Percentiles rank a stretch among this genome's conserved stretches.
phyloP scores from a whole-genome alignment of 2,888 invertebrate genomes.

The Galeruca laticollis region DNA sequence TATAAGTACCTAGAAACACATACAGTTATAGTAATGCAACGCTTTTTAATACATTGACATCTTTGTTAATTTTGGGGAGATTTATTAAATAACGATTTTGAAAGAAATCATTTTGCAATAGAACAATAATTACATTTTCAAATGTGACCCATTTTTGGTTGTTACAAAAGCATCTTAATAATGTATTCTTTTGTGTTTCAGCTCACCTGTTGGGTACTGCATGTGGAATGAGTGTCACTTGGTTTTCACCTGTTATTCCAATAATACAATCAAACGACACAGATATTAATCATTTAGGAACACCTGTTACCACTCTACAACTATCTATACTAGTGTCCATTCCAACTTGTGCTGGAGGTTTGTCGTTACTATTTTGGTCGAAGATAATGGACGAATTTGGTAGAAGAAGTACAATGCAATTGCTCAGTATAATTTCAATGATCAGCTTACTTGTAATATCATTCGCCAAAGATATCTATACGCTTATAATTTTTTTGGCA shows the following conservation, averaged over 20 bases:
- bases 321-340: constrained; percentile 69
- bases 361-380: constrained; percentile 77
- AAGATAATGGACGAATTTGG: constrained; percentile 75
- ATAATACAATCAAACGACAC: neutral
- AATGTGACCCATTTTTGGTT: too few species aligned
- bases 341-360: constrained; percentile 65
- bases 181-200: neutral
- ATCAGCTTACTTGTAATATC: constrained; percentile 61
- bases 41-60: too few species aligned
- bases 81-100: too few species aligned
- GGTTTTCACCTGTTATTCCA: neutral
- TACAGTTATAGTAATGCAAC: too few species aligned
- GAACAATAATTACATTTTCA: too few species aligned
- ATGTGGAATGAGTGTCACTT: neutral
- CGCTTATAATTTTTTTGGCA: constrained; percentile 69
- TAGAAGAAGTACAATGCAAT: constrained; percentile 75
- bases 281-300: constrained; percentile 53
- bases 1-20: too few species aligned
- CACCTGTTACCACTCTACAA: constrained; percentile 58
- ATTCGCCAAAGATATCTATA: constrained; percentile 41
- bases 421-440: constrained; percentile 74
- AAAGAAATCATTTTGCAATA: too few species aligned
- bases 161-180: too few species aligned
- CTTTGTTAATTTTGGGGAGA: too few species aligned
- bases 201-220: neutral